Evolutionary conservation across 2,113 vertebrate species (phyloP), one percentile per base, ranked within the genome.

Genomic region (Ciconia boyciana): DNA sequence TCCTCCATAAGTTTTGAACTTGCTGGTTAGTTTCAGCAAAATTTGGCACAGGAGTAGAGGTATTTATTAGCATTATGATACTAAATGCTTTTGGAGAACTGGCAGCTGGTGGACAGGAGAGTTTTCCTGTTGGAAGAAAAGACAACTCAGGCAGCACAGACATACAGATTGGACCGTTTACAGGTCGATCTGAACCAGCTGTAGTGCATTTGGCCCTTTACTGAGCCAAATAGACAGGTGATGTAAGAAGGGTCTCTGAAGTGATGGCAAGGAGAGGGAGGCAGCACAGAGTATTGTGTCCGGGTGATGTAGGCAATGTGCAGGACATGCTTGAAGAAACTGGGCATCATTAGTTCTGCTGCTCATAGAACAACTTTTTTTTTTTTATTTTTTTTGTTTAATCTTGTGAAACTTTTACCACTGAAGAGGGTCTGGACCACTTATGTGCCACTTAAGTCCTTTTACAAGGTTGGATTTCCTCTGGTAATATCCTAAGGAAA

Each of bases 161-260:
- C 0, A 0, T 49, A 54, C 7, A n/a, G 51, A 81, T 41, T 0
- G 0, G 8, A 14, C 31, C 41, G 11, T 58, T 95, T 44, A 32
- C 58, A 70, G 51, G 44, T 82, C 1, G 2, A 6, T 41, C 54
- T 62, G 36, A 71, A 66, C 7, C 26, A 65, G 26, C 26, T 1
- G 0, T 11, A 16, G 14, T 22, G 43, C 17, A 6, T 84, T 64
- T 58, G 39, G 34, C 21, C 44, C 39, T 85, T 49, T 24, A 21
- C 19, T 48, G 41, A 65, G 52, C 41, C 1, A 1, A 49, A 18
- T 4, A 46, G 9, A 25, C 13, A 46, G 31, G 34, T 10, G 18
- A 29, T 61, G 66, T 6, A 17, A 52, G 55, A n/a, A 54, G 9
- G 9, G 15, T 54, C 15, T 39, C 6, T 31, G 51, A n/a, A 52